Percentiles rank a stretch among this genome's conserved stretches.
These are phyloP conservation scores for Netelia fuscicornis DNA, from an alignment of 2,888 invertebrate species.

Conservation along the genomic window DNA sequence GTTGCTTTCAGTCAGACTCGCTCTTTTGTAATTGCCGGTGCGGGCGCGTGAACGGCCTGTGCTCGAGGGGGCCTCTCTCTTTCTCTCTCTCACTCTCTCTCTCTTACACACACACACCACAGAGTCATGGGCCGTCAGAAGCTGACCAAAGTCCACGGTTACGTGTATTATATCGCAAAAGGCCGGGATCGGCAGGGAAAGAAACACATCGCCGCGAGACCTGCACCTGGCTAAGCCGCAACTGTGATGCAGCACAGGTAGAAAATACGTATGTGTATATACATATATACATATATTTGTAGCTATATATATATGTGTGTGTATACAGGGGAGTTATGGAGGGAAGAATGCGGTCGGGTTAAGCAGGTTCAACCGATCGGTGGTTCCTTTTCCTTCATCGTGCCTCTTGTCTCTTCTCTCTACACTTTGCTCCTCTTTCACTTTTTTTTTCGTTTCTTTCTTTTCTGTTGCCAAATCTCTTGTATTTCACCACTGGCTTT, in stretches of 20 bases:
- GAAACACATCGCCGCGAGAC: conserved; percentile 50
- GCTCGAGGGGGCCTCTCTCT: not conserved
- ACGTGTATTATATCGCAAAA: not conserved
- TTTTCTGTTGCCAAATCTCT: no score
- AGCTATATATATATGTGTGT: no score
- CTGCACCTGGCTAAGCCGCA: conserved; percentile 56
- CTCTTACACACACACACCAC: conserved; percentile 3
- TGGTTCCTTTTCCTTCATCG: conserved; percentile 43
- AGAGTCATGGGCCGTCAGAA: conserved; percentile 35
- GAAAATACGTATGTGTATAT: not conserved
- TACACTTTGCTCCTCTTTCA: conserved; percentile 1
- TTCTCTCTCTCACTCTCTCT: not conserved
- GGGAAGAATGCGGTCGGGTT: conserved; percentile 43
- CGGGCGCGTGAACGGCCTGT: conserved; percentile 31
- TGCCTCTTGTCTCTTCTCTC: conserved; percentile 10
- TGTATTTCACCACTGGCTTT: no score
- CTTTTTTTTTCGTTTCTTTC: not conserved
- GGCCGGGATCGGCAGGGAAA: conserved; percentile 31
- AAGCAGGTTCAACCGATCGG: conserved; percentile 56
- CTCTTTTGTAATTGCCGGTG: conserved; percentile 55
- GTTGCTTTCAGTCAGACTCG: conserved; percentile 43
- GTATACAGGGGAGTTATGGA: not conserved
- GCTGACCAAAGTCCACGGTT: conserved; percentile 23
- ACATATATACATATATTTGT: not conserved
- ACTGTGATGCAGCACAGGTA: conserved; percentile 42